Conservation (phyloP, 1,140 invertebrate genomes). For the Potamilus streckersoni region DNA sequence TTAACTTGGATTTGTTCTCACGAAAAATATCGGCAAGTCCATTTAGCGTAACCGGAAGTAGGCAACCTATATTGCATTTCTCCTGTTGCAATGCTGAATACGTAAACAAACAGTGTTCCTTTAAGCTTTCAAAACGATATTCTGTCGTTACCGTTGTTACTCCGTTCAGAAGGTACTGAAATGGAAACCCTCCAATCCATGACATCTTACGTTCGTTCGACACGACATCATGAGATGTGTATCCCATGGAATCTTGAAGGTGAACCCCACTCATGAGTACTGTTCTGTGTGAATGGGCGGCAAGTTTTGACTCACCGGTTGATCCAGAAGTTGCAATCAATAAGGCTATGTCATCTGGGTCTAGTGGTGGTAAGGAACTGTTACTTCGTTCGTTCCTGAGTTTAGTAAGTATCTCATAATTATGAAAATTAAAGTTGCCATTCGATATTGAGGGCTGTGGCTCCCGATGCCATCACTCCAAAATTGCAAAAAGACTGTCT, state of each 20-base stretch:
- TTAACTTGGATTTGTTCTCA: background rate
- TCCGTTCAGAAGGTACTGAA: background rate
- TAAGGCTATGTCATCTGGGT: background rate
- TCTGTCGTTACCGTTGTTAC: constrained; percentile 4
- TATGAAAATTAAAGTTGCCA: too few relatives aligned
- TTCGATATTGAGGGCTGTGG: too few relatives aligned
- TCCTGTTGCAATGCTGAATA: background rate
- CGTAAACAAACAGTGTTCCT: constrained; percentile 5
- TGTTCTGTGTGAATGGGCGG: constrained; percentile 1
- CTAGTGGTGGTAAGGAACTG: background rate
- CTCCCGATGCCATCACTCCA: too few relatives aligned
- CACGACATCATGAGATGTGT: background rate
- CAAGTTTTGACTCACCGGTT: constrained; percentile 13
- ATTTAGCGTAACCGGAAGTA: background rate
- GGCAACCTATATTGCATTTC: constrained; percentile 2
- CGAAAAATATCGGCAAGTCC: background rate
- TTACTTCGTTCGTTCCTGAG: too few relatives aligned
- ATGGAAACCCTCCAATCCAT: constrained; percentile 14
- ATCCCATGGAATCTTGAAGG: constrained; percentile 5
- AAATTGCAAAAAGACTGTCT: too few relatives aligned
- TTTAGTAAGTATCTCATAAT: too few relatives aligned
- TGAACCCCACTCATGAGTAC: background rate
- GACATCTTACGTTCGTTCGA: constrained; percentile 4
- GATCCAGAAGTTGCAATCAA: constrained; percentile 9
- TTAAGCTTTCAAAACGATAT: background rate